Evolutionary conservation across 2,888 invertebrate genomes (phyloP), one percentile per base, ranked within the genome.

Genomic region (Stenurella melanura): DNA sequence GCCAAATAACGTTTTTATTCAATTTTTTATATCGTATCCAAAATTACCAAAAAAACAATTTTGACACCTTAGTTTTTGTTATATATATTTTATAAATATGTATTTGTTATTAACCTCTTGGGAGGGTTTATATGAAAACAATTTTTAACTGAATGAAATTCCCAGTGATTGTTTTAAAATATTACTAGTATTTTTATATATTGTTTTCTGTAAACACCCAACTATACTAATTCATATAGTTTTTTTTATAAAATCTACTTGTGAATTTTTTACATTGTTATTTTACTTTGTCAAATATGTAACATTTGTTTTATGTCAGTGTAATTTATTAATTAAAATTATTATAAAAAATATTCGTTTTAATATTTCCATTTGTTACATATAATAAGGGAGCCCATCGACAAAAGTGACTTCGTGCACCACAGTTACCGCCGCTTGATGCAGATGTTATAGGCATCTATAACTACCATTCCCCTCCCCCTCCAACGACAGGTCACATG

Each of bases 281-380:
- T 50, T 34, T 70, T 26, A 60, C 50, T 12, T 60, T 60, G 50
- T 34, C 30, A 34, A 42, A 34, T 61, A 70, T 70, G 70, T 70
- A 38, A 56, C 50, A 73, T 50, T 72, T 54, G 30, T 57, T 66
- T 70, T 72, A 15, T 73, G 73, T 73, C 73, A 64, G 42, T 73
- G 73, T 73, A 73, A 73, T 66, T 73, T 73, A 64, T 73, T 64
- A 34, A 73, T 60, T 42, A 70, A 60, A 60, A 60, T 38, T 54
- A 60, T 70, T 60, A 21, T 42, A 26, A 21, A 50, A 61, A 42
- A 18, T 17, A 17, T 10, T 21, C 1, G 63, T 72, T 10, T 19
- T 18, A n/a, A n/a, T n/a, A n/a, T n/a, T n/a, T n/a, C n/a, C n/a
- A n/a, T n/a, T n/a, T n/a, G n/a, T n/a, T n/a, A n/a, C n/a, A n/a